Evolutionary conservation across 1,140 invertebrate genomes (phyloP), one percentile per base, ranked within the genome.

Genomic region (Sycophila sp.): DNA sequence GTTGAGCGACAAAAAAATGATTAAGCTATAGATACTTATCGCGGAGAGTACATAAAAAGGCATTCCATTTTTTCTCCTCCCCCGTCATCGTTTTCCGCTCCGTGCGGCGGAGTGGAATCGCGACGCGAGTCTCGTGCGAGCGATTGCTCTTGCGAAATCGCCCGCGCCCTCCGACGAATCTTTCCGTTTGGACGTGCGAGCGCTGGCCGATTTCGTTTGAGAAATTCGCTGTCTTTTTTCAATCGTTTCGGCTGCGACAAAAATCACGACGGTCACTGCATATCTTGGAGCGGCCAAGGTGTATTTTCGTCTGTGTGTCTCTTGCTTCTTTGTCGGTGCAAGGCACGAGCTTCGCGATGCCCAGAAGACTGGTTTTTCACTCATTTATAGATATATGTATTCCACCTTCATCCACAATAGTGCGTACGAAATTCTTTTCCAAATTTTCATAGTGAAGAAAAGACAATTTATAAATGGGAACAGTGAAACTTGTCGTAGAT

Each of bases 401-500:
- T 26, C 59, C 28, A n/a, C 15, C 36, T 5, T 53, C 56, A 56
- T 62, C 66, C 24, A 26, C 17, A 6, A 5, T 69, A 62, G 56
- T 28, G 8, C 40, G 5, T 69, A 53, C 49, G 45, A 30, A 69
- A 51, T 62, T 60, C 19, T 53, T 69, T 32, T 30, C 38, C 42
- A 45, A 60, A 69, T 60, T 60, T 69, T n/a, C n/a, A n/a, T n/a
- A n/a, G n/a, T 24, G 15, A 49, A 17, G 56, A 51, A 69, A 60
- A 67, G 10, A 51, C 28, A n/a, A 26, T 40, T 40, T 22, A 47
- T 22, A 22, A 47, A 22, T 10, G 42, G 19, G 42, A 47, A 47
- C n/a, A 58, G 17, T 24, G 59, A 42, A 69, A 42, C 36, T 55
- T 69, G 62, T 63, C 51, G 58, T 71, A 66, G n/a, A 71, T 65